Conservation (phyloP, 2,888 invertebrate species). For the Aproaerema taeniolella region DNA sequence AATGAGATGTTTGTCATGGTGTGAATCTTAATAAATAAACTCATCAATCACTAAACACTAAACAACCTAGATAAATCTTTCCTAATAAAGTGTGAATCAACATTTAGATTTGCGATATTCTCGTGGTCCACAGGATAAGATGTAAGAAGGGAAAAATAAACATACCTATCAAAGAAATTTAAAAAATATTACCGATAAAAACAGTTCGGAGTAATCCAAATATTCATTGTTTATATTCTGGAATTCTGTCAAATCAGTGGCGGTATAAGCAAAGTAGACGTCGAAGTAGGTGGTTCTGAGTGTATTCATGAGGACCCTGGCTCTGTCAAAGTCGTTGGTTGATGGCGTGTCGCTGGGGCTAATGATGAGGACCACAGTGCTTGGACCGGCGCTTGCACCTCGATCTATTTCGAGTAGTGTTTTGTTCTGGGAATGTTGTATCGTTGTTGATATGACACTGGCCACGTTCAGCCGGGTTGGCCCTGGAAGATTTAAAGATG, state of each 20-base stretch:
- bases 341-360: slow-evolving; percentile 68
- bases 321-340: slow-evolving; percentile 52
- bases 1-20: too few species aligned
- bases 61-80: too few species aligned
- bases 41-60: too few species aligned
- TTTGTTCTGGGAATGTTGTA: slow-evolving; percentile 62
- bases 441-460: slow-evolving; percentile 62
- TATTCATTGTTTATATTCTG: slow-evolving; percentile 64
- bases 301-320: slow-evolving; percentile 55
- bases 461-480: slow-evolving; percentile 70
- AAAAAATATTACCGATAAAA: slow-evolving; percentile 49
- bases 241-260: slow-evolving; percentile 58
- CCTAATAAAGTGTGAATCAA: too few species aligned
- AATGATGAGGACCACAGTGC: slow-evolving; percentile 71
- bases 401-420: slow-evolving; percentile 48
- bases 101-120: too few species aligned
- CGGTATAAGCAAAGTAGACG: slow-evolving; percentile 71
- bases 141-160: too few species aligned
- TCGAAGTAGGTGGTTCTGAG: slow-evolving; percentile 69
- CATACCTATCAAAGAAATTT: too few species aligned
- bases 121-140: too few species aligned
- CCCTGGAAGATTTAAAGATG: slow-evolving; percentile 70
- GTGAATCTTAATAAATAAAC: too few species aligned
- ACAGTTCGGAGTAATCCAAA: slow-evolving; percentile 67
- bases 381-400: slow-evolving; percentile 50